phyloP scores from a whole-genome alignment of 2,113 vertebrate species.

The Perca schrenkii region DNA sequence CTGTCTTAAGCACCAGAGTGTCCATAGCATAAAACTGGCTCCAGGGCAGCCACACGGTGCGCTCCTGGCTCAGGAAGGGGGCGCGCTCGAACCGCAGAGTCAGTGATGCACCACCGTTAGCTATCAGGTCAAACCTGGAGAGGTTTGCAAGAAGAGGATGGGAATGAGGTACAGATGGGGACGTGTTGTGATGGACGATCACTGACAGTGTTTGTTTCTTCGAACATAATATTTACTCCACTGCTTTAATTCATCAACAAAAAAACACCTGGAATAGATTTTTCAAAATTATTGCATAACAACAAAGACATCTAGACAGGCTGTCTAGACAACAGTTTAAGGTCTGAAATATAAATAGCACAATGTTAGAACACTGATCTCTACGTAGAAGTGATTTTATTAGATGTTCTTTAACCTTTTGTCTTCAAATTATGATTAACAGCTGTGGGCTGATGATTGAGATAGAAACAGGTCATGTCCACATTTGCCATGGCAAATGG shows the following conservation, averaged over 20 bases:
- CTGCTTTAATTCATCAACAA: conserved; percentile 35
- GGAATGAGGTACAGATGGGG: conserved; percentile 71
- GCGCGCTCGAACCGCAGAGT: conserved; percentile 97
- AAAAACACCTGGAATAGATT: conserved; percentile 64
- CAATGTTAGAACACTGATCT: conserved; percentile 30
- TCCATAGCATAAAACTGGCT: conserved; percentile 99
- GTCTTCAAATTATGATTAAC: conserved; percentile 24
- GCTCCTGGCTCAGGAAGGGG: conserved; percentile 97
- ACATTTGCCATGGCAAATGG: conserved; percentile 28
- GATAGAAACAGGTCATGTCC: conserved; percentile 34
- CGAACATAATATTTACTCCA: conserved; percentile 43
- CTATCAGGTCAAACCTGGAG: conserved; percentile 96
- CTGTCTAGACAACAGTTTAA: conserved; percentile 22
- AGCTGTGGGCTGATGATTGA: conserved; percentile 46
- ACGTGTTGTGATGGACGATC: conserved; percentile 55
- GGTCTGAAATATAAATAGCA: conserved; percentile 51
- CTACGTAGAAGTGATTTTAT: conserved; percentile 17
- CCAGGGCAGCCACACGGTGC: conserved; percentile 98
- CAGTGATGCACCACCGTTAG: conserved; percentile 94
- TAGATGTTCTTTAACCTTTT: conserved; percentile 24
- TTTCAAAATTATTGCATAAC: conserved; percentile 19
- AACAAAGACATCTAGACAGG: conserved; percentile 11
- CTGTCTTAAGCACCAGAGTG: conserved; percentile 97
- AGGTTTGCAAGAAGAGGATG: conserved; percentile 74
- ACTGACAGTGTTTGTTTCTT: conserved; percentile 42